Percentiles rank a stretch among this genome's conserved stretches.
These are phyloP conservation scores for Ephestia elutella DNA, from an alignment of 1,140 invertebrate genomes.

Conservation along the genomic window DNA sequence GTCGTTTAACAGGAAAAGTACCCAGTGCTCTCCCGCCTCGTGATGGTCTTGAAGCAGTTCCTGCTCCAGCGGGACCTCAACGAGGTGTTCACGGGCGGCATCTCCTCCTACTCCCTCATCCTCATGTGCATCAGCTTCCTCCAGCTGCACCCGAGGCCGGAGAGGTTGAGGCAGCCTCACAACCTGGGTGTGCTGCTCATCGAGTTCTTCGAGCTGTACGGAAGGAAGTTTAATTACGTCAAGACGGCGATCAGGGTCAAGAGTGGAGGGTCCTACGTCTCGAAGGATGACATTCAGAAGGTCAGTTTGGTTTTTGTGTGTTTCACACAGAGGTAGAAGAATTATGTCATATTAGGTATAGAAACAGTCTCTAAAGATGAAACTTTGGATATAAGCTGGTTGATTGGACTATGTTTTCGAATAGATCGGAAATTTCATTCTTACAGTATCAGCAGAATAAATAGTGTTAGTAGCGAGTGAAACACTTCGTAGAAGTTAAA, in stretches of 20 bases:
- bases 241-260: slow-evolving; percentile 95
- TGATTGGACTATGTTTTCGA: too few species aligned
- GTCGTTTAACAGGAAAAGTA: slow-evolving; percentile 74
- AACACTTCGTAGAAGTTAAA: too few species aligned
- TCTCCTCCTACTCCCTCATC: slow-evolving; percentile 98
- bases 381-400: too few species aligned
- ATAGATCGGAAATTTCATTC: too few species aligned
- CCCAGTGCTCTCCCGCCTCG: slow-evolving; percentile 92
- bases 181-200: slow-evolving; percentile 96
- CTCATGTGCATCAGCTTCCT: slow-evolving; percentile 99
- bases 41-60: slow-evolving; percentile 98
- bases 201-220: slow-evolving; percentile 98
- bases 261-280: slow-evolving; percentile 94
- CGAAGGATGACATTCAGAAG: slow-evolving; percentile 93
- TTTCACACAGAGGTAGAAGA: background rate
- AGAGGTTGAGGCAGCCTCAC: slow-evolving; percentile 65
- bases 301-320: slow-evolving; percentile 20
- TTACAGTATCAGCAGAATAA: too few species aligned
- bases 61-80: slow-evolving; percentile 97
- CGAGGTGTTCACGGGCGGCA: slow-evolving; percentile 99
- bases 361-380: too few species aligned
- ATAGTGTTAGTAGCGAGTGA: too few species aligned
- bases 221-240: slow-evolving; percentile 96
- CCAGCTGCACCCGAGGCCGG: slow-evolving; percentile 79
- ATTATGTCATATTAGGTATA: too few species aligned